phyloP scores from a whole-genome alignment of 2,797 vertebrate species.

The Paramormyrops hopkinsi region DNA sequence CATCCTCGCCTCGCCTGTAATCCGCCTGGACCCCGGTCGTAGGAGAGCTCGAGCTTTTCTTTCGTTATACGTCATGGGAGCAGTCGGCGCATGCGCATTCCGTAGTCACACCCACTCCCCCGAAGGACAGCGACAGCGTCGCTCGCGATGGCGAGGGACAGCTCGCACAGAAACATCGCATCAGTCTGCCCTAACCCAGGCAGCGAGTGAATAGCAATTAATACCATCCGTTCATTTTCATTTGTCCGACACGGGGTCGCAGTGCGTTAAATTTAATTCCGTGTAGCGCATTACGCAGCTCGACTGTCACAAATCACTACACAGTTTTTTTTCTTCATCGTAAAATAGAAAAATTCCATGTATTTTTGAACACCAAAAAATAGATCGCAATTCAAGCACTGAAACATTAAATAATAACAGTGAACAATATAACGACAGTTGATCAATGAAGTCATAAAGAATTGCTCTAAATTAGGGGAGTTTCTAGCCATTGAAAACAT shows the following conservation, averaged over 20 bases:
- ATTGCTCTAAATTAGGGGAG: not conserved
- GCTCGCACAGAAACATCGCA: not conserved
- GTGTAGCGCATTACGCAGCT: not conserved
- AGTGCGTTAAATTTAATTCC: not conserved
- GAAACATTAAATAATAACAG: not conserved
- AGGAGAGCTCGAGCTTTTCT: slow-evolving; percentile 49
- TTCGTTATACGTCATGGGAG: slow-evolving; percentile 54
- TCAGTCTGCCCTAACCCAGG: not conserved
- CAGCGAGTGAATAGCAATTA: not conserved
- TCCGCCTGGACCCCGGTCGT: slow-evolving; percentile 41
- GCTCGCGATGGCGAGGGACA: not conserved
- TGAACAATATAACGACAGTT: not conserved
- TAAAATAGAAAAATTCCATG: not conserved
- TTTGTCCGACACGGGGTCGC: not conserved
- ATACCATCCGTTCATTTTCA: not conserved
- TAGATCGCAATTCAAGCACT: not conserved
- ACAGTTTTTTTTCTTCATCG: not conserved
- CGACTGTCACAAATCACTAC: not conserved
- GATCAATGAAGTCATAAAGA: not conserved
- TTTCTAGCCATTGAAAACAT: not conserved
- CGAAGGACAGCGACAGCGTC: not conserved
- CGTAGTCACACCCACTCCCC: slow-evolving; percentile 26
- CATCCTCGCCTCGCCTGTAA: slow-evolving; percentile 31
- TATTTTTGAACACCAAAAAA: not conserved
- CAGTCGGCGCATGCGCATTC: slow-evolving; percentile 58